A percentile compares a stretch with the other conserved stretches of the same genome.
phyloP scores from a whole-genome alignment of 2,888 invertebrate genomes.

The Epistrophe grossulariae region DNA sequence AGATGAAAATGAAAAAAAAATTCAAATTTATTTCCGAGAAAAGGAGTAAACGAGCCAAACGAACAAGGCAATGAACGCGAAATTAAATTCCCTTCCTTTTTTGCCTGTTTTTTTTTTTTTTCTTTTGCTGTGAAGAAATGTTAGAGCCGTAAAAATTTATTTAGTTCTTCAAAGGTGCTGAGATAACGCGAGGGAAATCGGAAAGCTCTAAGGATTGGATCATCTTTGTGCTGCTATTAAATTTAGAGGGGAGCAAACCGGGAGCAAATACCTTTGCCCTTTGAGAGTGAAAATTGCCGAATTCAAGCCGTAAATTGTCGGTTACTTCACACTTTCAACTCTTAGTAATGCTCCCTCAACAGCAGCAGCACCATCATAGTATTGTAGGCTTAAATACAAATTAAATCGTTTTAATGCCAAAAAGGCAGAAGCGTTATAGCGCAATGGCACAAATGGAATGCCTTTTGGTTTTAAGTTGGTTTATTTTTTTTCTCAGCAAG shows the following conservation, averaged over 20 bases:
- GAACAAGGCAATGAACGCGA: conserved; percentile 72
- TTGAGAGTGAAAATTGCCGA: conserved; percentile 67
- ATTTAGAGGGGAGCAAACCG: background rate
- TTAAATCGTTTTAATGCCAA: conserved; percentile 72
- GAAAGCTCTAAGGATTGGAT: conserved; percentile 58
- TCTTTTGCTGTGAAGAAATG: conserved; percentile 32
- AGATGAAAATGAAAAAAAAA: conserved; percentile 45
- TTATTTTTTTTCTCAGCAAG: background rate
- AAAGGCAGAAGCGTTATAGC: conserved; percentile 26
- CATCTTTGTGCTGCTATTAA: conserved; percentile 42
- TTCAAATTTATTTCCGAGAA: conserved; percentile 67
- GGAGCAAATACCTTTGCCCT: conserved; percentile 37
- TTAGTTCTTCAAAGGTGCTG: conserved; percentile 68
- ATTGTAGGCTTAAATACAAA: conserved; percentile 45
- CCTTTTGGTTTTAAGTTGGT: conserved; percentile 42
- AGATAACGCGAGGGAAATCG: conserved; percentile 41
- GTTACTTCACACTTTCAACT: conserved; percentile 54
- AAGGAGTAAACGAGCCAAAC: conserved; percentile 66
- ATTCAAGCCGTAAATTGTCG: conserved; percentile 67
- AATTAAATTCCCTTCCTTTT: conserved; percentile 72
- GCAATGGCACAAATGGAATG: conserved; percentile 36
- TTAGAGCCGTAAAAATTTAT: conserved; percentile 66
- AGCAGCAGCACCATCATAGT: too few relatives aligned
- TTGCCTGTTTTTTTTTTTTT: background rate
- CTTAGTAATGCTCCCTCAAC: background rate